Base-by-base conservation (phyloP, 1,140 invertebrate genomes). In the Amphibalanus amphitrite region DNA sequence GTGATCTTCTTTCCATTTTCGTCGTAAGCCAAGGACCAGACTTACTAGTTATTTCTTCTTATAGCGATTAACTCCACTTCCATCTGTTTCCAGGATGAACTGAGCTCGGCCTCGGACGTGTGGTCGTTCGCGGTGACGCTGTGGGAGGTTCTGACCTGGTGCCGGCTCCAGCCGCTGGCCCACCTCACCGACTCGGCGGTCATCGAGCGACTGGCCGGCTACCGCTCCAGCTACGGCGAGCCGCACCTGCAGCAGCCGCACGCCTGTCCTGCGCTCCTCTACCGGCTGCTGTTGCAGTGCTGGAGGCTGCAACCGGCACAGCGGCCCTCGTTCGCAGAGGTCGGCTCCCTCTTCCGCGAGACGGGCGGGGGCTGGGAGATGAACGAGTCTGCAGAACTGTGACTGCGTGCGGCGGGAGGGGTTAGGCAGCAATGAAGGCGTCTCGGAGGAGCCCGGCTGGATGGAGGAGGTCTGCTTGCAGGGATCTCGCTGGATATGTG, bases 261-360 rank as follows among this genome's bases (percentile, higher is more conserved):
- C 75, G 93, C 91, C 74, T 98, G 96, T 82, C 95, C 97, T 0
- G 87, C 89, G 72, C 93, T 95, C 29, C 94, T 95, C 80, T 98
- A 95, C 77, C 83, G 85, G 10, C 80, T 96, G 20, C 98, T 99
- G 95, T 82, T 89, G 68, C 90, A 95, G 78, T 98, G 95, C 79
- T 98, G 96, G 96, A 86, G 90, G 71, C 93, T 97, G 77, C 91
- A 98, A 74, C 88, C 93, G 0, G 83, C 84, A n/a, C 87, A 90
- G 74, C 82, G 97, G 72, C 96, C 96, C 0, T 92, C 47, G 13
- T 59, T 59, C 47, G 1, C 10, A 23, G 47, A 59, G 47, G 23
- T 59, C 47, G 1, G 47, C 10, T 8, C 47, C 47, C 3, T 59
- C 47, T 20, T 59, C 13, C 47, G 23, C 10, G 13, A 23, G 13